Evolutionary conservation across 2,797 vertebrate species (phyloP), one percentile per base, ranked within the genome.

Genomic region (Phataginus tricuspis): DNA sequence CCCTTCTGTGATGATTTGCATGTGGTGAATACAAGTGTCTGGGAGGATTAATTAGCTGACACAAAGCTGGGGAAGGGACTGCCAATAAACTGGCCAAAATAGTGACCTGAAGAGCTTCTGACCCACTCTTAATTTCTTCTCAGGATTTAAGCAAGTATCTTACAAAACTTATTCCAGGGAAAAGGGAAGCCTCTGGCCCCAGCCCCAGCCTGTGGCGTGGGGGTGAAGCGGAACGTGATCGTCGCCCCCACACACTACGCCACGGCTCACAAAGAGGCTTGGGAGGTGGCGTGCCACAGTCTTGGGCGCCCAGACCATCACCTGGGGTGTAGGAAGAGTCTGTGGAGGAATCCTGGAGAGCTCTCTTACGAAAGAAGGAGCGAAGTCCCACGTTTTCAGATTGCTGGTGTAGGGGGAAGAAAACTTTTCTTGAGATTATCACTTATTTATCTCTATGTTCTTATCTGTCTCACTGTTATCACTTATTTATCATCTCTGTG

Each of bases 1-100:
- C 79, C 95, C 87, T 87, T 96, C 49, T 97, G 96, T 97, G 94
- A 84, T 97, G 96, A 98, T 98, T 98, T 98, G 97, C 92, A 97
- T 94, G 97, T 96, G 86, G 77, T 96, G 94, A 97, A 97, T 97
- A 93, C 91, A 39, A 97, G 97, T 94, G 96, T 97, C 96, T 95
- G 97, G 93, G 95, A 97, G 96, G 86, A 95, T 83, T 98, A 97
- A 98, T 98, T 98, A 98, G 96, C 82, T 95, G 66, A 92, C n/a
- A 97, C 85, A 96, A 98, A 97, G 96, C 69, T 53, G 4, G 66
- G 64, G 61, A 96, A 85, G 63, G 91, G 92, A 68, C 96, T 87
- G 96, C 82, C 87, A 74, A 78, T 25, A 91, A 94, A 71, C 59
- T 69, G 91, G 95, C 90, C 96, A 90, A 92, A 95, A 82, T 2